phyloP scores from a whole-genome alignment of 2,113 vertebrate species.

The Bubo blakistoni region DNA sequence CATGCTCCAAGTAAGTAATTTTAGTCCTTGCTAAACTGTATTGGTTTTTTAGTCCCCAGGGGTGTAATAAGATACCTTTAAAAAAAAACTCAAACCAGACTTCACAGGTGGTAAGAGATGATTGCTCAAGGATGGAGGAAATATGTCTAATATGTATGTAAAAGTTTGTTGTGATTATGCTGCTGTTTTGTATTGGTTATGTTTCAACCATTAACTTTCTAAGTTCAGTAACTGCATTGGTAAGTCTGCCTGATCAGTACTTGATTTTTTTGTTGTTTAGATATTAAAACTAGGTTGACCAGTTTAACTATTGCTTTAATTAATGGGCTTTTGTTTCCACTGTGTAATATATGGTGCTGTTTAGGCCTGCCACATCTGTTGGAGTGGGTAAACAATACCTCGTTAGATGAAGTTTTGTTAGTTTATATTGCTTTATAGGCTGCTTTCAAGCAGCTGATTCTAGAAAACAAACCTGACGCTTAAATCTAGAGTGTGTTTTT shows the following conservation, averaged over 20 bases:
- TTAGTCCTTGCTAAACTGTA: neutral
- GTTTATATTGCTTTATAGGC: neutral
- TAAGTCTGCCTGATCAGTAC: neutral
- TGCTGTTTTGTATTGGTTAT: neutral
- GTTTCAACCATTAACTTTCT: neutral
- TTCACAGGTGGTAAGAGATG: neutral
- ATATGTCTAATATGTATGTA: neutral
- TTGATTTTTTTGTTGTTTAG: neutral
- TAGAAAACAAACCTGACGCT: neutral
- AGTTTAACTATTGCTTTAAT: neutral
- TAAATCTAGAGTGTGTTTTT: neutral
- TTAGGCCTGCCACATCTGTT: neutral
- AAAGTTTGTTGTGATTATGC: neutral
- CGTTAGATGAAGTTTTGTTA: neutral
- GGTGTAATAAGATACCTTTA: neutral
- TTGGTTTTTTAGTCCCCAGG: neutral
- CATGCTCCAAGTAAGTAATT: slow-evolving; percentile 72
- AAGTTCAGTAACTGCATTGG: neutral
- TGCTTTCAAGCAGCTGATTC: neutral
- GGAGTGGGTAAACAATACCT: neutral
- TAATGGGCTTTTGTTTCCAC: neutral
- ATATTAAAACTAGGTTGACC: neutral
- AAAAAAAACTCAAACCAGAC: neutral
- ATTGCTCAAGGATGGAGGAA: neutral
- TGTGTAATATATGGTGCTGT: neutral